Evolutionary conservation across 2,797 vertebrate genomes (phyloP).

Genomic region (Clarias laeviceps): DNA sequence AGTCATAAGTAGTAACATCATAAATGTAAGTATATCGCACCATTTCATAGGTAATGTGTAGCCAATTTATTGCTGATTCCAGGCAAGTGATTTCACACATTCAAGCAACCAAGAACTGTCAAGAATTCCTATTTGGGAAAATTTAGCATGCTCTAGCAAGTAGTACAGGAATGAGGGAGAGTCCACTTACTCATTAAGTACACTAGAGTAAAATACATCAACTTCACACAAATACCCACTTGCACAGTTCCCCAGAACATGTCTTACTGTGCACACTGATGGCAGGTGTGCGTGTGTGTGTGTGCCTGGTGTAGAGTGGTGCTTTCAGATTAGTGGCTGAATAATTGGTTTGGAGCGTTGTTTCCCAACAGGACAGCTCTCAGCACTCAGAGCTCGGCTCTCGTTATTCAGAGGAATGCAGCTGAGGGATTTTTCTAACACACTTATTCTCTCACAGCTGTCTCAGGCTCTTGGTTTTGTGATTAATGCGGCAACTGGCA

Average conservation of each 20-base stretch:
- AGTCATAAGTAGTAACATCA: no score
- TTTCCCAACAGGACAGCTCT: constrained; percentile 56
- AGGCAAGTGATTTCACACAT: no score
- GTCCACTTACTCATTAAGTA: background rate
- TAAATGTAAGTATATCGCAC: no score
- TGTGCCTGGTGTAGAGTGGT: background rate
- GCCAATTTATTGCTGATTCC: no score
- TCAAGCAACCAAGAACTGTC: no score
- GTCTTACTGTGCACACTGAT: background rate
- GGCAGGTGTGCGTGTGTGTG: background rate
- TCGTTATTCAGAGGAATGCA: constrained; percentile 64
- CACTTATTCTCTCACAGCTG: background rate
- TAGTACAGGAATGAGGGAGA: no score
- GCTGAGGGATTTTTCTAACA: constrained; percentile 1
- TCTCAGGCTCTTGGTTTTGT: background rate
- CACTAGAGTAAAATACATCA: background rate
- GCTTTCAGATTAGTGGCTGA: constrained; percentile 24
- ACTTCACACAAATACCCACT: background rate
- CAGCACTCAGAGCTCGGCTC: constrained; percentile 50
- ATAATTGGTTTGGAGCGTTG: constrained; percentile 48
- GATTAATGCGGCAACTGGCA: constrained; percentile 29
- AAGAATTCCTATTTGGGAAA: no score
- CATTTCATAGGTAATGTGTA: no score
- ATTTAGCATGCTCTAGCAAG: no score
- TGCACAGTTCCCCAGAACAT: background rate